phyloP scores from a whole-genome alignment of 2,113 vertebrate genomes.

The Rhipidura dahli region DNA sequence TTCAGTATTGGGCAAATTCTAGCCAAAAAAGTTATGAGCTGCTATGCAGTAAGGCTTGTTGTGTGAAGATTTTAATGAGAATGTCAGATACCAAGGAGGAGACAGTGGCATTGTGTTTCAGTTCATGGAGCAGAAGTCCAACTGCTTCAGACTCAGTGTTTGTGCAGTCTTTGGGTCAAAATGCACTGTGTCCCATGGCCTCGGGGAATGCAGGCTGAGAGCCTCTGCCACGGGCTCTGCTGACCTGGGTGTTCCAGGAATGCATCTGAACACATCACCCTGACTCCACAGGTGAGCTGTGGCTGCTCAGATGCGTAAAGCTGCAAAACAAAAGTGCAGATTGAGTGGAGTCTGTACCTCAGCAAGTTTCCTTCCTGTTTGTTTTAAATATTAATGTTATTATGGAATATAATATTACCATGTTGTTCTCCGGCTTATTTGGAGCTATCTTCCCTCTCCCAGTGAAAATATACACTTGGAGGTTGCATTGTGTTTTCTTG shows the following conservation, averaged over 20 bases:
- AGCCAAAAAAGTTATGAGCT: neutral
- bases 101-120: neutral
- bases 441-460: neutral
- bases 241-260: neutral
- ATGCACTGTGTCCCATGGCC: fast-evolving
- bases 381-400: neutral
- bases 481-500: slow-evolving; percentile 19
- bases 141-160: neutral
- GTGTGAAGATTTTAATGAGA: neutral
- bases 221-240: fast-evolving
- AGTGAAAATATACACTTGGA: neutral
- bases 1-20: neutral
- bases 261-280: neutral
- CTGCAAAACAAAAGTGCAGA: neutral
- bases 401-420: neutral
- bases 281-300: neutral
- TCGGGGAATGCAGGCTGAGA: neutral
- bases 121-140: neutral
- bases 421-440: neutral
- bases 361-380: neutral
- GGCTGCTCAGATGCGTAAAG: neutral
- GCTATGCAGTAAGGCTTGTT: neutral
- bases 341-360: neutral
- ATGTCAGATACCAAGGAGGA: neutral
- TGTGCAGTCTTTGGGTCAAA: neutral